These are phyloP conservation scores for Eucidaris tribuloides DNA, from an alignment of 35 echinoderm and acorn worm genomes.

Conservation along the genomic window DNA sequence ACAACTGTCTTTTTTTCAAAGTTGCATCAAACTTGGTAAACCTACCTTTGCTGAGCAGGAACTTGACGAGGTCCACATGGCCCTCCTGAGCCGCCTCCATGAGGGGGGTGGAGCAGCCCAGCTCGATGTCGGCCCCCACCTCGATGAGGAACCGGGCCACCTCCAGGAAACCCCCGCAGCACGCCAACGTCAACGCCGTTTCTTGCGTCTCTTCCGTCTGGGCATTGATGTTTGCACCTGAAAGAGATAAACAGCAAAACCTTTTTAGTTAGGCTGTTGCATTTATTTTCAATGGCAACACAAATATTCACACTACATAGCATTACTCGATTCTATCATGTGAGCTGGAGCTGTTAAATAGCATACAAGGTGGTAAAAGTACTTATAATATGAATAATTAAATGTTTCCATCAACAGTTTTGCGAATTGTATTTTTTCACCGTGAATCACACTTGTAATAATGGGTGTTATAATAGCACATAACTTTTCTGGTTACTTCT, in stretches of 20 bases:
- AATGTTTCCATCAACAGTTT: no score
- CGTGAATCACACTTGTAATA: no score
- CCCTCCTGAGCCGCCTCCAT: conserved; percentile 98
- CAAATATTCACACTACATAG: no score
- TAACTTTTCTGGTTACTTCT: no score
- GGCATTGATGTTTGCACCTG: conserved; percentile 96
- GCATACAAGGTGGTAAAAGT: no score
- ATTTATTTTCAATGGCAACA: no score
- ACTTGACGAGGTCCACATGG: conserved; percentile 89
- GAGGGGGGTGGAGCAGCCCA: conserved; percentile 89
- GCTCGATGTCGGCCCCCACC: conserved; percentile 92
- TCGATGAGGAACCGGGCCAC: conserved; percentile 93
- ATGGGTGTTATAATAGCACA: no score
- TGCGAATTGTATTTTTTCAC: no score
- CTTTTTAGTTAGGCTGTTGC: no score
- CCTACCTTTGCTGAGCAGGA: conserved; percentile 89
- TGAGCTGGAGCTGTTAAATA: no score
- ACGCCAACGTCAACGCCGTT: conserved; percentile 91
- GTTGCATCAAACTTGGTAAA: neutral
- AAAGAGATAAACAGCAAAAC: neutral
- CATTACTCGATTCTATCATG: no score
- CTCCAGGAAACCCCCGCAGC: conserved; percentile 90
- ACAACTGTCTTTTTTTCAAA: neutral
- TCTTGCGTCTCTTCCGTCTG: conserved; percentile 97
- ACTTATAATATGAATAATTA: no score